Percentiles rank a stretch among this genome's conserved stretches.
phyloP scores from a whole-genome alignment of 2,797 vertebrate species.

The Darevskia nairensis region DNA sequence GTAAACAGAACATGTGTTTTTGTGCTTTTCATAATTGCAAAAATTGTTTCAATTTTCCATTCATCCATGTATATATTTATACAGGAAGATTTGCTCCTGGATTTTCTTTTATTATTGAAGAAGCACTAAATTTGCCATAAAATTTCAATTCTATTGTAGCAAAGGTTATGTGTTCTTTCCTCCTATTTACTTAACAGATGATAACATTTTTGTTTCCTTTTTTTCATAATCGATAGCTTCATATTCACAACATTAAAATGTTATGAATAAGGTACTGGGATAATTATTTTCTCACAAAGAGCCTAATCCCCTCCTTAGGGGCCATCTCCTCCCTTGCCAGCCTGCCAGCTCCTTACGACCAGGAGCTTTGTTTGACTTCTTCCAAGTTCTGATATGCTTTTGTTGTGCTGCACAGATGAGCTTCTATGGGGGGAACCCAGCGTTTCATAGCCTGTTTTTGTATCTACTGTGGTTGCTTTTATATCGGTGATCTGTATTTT shows the following conservation, averaged over 20 bases:
- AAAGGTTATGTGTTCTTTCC: too few relatives aligned
- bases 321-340: too few relatives aligned
- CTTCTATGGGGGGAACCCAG: background rate
- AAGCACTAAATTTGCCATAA: background rate
- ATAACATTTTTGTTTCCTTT: background rate
- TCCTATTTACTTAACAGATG: background rate
- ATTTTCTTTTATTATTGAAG: background rate
- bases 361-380: too few relatives aligned
- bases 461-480: background rate
- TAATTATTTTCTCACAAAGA: background rate
- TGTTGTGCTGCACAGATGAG: background rate
- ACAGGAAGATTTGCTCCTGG: background rate
- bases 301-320: background rate
- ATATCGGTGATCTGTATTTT: background rate
- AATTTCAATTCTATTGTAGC: background rate
- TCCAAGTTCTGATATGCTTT: background rate
- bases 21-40: background rate
- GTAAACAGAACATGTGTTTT: background rate
- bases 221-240: background rate
- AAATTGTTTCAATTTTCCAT: background rate
- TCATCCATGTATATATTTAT: background rate
- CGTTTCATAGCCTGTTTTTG: background rate
- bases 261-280: background rate
- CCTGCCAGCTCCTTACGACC: too few relatives aligned
- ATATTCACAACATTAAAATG: background rate